Base-by-base conservation (phyloP, 2,888 invertebrate species). In the Diloba caeruleocephala region DNA sequence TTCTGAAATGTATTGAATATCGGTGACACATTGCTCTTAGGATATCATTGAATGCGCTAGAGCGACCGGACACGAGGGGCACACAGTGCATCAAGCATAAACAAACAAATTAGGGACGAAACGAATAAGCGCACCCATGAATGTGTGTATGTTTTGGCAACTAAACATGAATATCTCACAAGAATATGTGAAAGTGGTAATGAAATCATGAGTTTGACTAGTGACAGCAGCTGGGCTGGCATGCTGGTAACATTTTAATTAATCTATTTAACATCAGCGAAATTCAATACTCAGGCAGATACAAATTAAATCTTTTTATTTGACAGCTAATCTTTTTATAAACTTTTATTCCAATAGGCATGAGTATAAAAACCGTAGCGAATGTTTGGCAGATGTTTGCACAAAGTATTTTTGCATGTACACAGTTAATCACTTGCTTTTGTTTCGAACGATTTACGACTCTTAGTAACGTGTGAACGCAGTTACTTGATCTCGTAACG, bases 321-420 rank as follows among this genome's bases (percentile, higher is more conserved):
- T 7, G n/a, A 21, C n/a, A 7, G 8, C 28, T 21, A 21, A 33
- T 32, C 23, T 32, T 41, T 43, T 31, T 32, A 12, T 1, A 41
- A 29, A 19, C 10, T 45, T 44, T 42, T 25, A 45, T 49, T 19
- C 3, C 5, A 49, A 52, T 25, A 43, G 13, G 7, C 17, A 49
- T 29, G 45, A 46, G 36, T 46, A 50, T 28, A 46, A 38, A 57
- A 49, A 44, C 14, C 32, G 41, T 15, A 44, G 38, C 31, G 7
- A 59, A 62, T 51, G 53, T 69, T 75, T 75, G 74, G 76, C 76
- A 75, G 64, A 54, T 36, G 70, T 63, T 58, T 48, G 34, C 41
- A 44, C 36, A 46, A 58, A 31, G 28, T 60, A 50, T 66, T 67
- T 68, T 54, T 55, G 44, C 31, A 54, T 62, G 62, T 31, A 61